Base-by-base conservation (phyloP, 2,888 invertebrate genomes). In the Rugalucina vietnamica region DNA sequence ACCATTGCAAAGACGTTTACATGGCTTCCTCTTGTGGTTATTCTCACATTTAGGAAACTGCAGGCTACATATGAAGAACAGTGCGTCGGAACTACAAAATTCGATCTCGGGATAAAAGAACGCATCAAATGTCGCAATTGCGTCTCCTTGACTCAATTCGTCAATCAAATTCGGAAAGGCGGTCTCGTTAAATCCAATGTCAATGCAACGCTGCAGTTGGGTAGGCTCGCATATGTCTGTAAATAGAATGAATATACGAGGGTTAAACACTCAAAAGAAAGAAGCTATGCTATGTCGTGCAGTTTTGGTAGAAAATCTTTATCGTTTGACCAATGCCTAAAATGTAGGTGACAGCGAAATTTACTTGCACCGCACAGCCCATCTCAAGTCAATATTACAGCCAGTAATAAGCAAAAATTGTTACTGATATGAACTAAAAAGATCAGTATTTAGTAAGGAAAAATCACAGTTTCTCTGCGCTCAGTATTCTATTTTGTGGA, bases 1-100 rank as follows among this genome's bases (percentile, higher is more conserved):
- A 92, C 93, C 90, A 79, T 90, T 60, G 86, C 93, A 93, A 1
- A 90, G 73, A 60, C 87, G 81, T 50, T 82, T 82, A 84, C 93
- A 93, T 5, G 92, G 92, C 32, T 82, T 83, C 5, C 75, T 84
- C 12, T 70, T 69, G 0, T 57, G 29, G 8, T 89, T 90, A 8
- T 82, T 79, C 8, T 83, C 82, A 73, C 93, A 93, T 37, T 86
- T 78, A 2, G 91, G 91, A 76, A 93, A 92, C 76, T 91, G 88
- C 8, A 88, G 57, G 12, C 88, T 81, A 75, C 92, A 92, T 54
- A 89, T 80, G 76, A 91, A 91, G 73, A 81, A 89, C 60, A 83
- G 76, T n/a, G 86, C 79, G 69, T 86, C 60, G 2, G 71, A 77
- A 65, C 82, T 89, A 80, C 88, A 90, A 4, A 32, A 37, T 2